A percentile compares a stretch with the other conserved stretches of the same genome.
Conservation (phyloP, 2,888 invertebrate species). For the Machimus atricapillus region DNA sequence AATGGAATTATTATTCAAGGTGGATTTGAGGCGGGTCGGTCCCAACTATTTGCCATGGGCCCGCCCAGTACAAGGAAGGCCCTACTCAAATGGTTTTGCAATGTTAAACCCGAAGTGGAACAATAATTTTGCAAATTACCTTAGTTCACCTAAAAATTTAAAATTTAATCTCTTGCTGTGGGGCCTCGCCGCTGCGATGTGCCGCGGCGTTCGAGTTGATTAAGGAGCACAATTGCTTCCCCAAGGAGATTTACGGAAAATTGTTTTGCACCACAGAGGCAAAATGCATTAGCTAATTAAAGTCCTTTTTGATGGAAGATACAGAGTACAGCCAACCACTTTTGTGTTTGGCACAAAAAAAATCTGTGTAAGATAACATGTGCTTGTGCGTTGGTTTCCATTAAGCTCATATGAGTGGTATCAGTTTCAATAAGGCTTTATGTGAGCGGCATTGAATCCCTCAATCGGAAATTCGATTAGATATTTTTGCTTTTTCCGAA, state of each 20-base stretch:
- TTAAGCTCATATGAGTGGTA: not conserved
- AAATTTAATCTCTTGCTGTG: not conserved
- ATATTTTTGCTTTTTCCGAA: not conserved
- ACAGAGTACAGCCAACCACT: not conserved
- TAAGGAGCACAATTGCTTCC: not conserved
- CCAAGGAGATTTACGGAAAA: not conserved
- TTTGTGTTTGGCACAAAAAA: not conserved
- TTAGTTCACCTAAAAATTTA: slow-evolving; percentile 4
- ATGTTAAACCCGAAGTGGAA: not conserved
- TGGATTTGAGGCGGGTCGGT: not conserved
- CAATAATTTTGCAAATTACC: not conserved
- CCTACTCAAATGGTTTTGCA: not conserved
- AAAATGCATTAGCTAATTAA: slow-evolving; percentile 28
- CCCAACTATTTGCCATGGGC: not conserved
- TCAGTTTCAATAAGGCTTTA: not conserved
- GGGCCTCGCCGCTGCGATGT: not conserved
- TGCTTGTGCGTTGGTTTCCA: not conserved
- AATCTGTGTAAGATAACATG: not conserved
- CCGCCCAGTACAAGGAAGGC: not conserved
- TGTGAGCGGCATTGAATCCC: not conserved
- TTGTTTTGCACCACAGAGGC: not conserved
- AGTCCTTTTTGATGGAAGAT: not conserved
- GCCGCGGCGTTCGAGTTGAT: not conserved
- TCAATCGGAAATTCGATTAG: not conserved
- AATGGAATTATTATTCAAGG: slow-evolving; percentile 1